Percentiles rank a stretch among this genome's conserved stretches.
Evolutionary conservation across 2,888 invertebrate genomes (phyloP).

Genomic region (Trichogramma evanescens): DNA sequence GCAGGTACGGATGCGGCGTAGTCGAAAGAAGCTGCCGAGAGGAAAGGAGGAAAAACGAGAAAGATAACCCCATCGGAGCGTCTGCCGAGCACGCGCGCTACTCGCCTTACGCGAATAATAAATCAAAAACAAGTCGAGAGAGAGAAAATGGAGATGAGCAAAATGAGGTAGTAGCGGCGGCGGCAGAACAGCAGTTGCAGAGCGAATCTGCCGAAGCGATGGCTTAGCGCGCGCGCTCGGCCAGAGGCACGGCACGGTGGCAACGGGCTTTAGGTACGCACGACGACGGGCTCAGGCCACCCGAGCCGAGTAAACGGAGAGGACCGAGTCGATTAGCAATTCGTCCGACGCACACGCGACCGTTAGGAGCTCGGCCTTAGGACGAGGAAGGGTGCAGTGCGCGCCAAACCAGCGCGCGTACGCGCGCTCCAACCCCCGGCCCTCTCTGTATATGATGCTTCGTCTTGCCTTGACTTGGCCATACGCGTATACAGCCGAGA

Average conservation of each 20-base stretch:
- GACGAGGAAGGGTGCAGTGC: constrained; percentile 18
- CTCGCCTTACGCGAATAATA: no score
- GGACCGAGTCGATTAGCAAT: constrained; percentile 37
- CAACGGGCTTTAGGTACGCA: neutral
- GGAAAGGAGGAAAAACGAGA: no score
- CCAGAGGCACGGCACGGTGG: neutral
- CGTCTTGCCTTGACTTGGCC: constrained; percentile 9
- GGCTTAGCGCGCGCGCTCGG: neutral
- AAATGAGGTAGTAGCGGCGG: no score
- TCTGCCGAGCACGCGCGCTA: no score
- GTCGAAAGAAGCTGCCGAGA: no score
- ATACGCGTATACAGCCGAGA: constrained; percentile 32
- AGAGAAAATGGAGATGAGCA: no score
- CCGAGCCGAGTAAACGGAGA: constrained; percentile 8
- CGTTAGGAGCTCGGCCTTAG: constrained; percentile 36
- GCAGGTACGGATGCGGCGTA: no score
- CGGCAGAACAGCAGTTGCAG: no score
- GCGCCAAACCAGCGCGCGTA: constrained; percentile 1
- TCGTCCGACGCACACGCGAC: constrained; percentile 31
- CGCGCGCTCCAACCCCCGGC: constrained; percentile 8
- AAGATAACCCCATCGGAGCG: no score
- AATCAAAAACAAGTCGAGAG: no score
- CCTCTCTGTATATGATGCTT: constrained; percentile 1
- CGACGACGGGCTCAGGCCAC: constrained; percentile 8
- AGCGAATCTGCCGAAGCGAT: neutral